Conservation (phyloP, 2,113 vertebrate species). For the Callipepla californica region DNA sequence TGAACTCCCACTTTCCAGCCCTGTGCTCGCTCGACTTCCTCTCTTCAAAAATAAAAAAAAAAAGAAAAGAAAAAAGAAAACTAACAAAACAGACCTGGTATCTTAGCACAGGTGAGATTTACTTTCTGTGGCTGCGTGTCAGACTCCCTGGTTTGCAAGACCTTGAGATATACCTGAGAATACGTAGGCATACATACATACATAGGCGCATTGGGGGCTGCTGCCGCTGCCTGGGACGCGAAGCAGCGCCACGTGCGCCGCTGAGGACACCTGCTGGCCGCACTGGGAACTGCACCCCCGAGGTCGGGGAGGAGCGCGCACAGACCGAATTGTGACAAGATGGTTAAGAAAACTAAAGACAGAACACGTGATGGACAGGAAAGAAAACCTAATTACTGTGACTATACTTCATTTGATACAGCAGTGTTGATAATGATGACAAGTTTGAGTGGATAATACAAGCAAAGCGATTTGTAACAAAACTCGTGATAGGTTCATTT, state of each 20-base stretch:
- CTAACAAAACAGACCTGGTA: accelerated
- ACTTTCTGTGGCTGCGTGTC: not conserved
- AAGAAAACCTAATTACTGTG: not conserved
- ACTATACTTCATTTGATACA: not conserved
- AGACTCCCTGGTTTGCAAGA: not conserved
- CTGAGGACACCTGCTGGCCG: not conserved
- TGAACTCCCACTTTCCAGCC: not conserved
- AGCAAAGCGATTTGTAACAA: not conserved
- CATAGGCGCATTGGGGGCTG: no score
- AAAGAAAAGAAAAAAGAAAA: no score
- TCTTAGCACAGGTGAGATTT: accelerated
- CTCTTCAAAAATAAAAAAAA: not conserved
- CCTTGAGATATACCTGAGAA: not conserved
- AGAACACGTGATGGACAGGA: not conserved
- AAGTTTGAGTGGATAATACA: not conserved
- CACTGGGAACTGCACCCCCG: not conserved
- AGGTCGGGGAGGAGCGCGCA: no score
- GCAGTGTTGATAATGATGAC: no score
- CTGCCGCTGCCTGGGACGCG: no score
- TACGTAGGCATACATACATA: not conserved
- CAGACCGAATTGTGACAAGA: not conserved
- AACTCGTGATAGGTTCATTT: not conserved
- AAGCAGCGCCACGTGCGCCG: not conserved
- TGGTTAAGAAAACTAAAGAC: not conserved
- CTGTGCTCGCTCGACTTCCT: not conserved